phyloP scores from a whole-genome alignment of 2,888 invertebrate genomes.

The Patella caerulea region DNA sequence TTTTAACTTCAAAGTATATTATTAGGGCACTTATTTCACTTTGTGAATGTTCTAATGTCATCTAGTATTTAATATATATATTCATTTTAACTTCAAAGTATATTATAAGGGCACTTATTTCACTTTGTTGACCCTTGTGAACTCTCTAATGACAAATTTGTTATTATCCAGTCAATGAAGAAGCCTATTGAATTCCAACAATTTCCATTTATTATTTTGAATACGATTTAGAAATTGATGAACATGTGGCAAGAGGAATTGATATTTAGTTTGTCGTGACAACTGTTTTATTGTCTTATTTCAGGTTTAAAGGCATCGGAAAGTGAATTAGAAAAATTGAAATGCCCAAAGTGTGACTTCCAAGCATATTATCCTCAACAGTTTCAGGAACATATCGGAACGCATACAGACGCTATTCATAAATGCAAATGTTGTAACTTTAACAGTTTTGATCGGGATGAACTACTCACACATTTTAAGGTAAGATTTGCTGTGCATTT shows the following conservation, averaged over 20 bases:
- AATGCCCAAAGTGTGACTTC: conserved; percentile 68
- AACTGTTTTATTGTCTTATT: conserved; percentile 12
- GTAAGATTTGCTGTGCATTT: conserved; percentile 41
- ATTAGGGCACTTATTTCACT: too few species aligned
- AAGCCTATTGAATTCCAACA: too few species aligned
- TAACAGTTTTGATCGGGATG: conserved; percentile 57
- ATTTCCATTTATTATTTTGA: too few species aligned
- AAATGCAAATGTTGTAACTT: conserved; percentile 66
- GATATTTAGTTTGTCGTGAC: neutral
- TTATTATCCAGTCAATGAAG: too few species aligned
- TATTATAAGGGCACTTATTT: too few species aligned
- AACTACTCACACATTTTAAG: conserved; percentile 67
- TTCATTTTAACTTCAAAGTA: too few species aligned
- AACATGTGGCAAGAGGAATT: neutral
- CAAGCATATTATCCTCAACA: conserved; percentile 70
- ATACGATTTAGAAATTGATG: too few species aligned
- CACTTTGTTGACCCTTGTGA: too few species aligned
- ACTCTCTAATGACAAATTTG: too few species aligned
- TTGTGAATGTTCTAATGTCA: too few species aligned
- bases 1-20: too few species aligned
- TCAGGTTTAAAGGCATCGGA: conserved; percentile 69
- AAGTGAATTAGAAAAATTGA: conserved; percentile 64
- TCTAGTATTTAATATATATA: too few species aligned
- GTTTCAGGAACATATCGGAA: conserved; percentile 68
- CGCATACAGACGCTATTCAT: conserved; percentile 57